phyloP scores from a whole-genome alignment of 2,113 vertebrate species.

The Isurus oxyrinchus region DNA sequence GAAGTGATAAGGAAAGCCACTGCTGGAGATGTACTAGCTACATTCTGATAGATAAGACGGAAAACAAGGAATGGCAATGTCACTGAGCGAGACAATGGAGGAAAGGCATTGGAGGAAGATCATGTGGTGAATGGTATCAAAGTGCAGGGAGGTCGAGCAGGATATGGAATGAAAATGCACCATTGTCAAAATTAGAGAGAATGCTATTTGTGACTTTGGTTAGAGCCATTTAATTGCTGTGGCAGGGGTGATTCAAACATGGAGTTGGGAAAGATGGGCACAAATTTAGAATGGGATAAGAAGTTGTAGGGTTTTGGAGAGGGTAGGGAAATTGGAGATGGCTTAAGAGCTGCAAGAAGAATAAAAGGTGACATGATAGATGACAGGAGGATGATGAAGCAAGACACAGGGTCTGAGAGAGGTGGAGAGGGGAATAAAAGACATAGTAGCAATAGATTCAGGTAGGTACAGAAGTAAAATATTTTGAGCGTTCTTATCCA shows the following conservation, averaged over 20 bases:
- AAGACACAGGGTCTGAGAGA: background rate
- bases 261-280: background rate
- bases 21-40: background rate
- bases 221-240: background rate
- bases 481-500: background rate
- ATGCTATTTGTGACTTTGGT: background rate
- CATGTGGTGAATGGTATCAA: too few relatives aligned
- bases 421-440: background rate
- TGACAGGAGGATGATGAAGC: background rate
- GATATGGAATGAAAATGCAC: background rate
- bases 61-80: background rate
- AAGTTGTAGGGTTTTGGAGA: background rate
- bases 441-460: background rate
- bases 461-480: background rate
- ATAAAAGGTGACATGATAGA: background rate
- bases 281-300: background rate
- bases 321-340: background rate
- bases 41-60: background rate
- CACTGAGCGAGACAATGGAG: background rate
- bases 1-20: background rate
- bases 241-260: background rate
- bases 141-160: background rate
- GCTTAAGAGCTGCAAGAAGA: background rate
- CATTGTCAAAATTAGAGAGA: background rate
- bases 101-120: background rate